Conservation (phyloP, 2,797 vertebrate genomes). For the Furcifer pardalis region DNA sequence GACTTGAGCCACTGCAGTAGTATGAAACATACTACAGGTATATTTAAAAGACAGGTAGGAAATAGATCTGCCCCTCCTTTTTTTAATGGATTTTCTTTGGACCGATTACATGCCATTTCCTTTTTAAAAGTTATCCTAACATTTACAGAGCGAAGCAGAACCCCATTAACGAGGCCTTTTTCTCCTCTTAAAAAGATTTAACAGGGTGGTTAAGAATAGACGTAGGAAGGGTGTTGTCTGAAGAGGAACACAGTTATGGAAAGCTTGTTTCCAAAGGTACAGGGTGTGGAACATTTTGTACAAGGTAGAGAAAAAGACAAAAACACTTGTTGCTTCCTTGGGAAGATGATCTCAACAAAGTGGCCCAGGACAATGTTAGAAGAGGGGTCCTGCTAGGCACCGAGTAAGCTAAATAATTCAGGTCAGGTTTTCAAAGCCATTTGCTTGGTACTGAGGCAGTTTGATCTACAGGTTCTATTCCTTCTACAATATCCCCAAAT, state of each 20-base stretch:
- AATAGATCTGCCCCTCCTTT: background rate
- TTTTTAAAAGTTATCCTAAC: background rate
- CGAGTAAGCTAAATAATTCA: background rate
- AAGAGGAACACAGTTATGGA: slow-evolving; percentile 51
- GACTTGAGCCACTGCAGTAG: no score
- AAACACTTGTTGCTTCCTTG: slow-evolving; percentile 14
- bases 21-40: accelerated
- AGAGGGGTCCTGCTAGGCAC: background rate
- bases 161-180: slow-evolving; percentile 4
- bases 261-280: slow-evolving; percentile 53
- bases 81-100: background rate
- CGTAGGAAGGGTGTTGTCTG: slow-evolving; percentile 69
- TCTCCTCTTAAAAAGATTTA: slow-evolving; percentile 39
- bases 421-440: background rate
- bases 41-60: background rate
- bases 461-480: background rate
- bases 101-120: background rate
- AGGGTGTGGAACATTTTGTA: slow-evolving; percentile 19
- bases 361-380: background rate
- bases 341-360: background rate
- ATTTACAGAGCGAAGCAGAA: slow-evolving; percentile 3
- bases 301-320: slow-evolving; percentile 9
- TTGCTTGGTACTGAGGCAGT: background rate
- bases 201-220: slow-evolving; percentile 51
- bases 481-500: background rate